A percentile compares a stretch with the other conserved stretches of the same genome.
Conservation (phyloP, 37 sponge, comb jelly and placozoan genomes). For the Lycopodina hypogea region DNA sequence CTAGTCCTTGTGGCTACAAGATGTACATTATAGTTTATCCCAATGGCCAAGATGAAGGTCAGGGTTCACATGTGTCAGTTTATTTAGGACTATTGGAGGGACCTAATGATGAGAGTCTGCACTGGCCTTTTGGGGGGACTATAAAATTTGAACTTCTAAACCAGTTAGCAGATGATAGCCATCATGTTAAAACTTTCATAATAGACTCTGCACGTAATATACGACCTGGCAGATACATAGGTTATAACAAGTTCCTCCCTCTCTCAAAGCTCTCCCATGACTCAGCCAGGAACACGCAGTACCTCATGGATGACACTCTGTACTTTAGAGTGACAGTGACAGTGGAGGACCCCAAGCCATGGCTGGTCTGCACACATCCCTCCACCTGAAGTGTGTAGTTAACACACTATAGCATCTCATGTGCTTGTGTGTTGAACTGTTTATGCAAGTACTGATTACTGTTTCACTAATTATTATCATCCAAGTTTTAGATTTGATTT, state of each 20-base stretch:
- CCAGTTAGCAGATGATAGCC: constrained; percentile 3
- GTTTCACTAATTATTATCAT: too few species aligned
- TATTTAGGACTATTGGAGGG: constrained; percentile 15
- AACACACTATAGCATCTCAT: too few species aligned
- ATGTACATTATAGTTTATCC: constrained; percentile 28
- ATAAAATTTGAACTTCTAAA: not conserved
- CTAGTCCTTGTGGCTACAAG: constrained; percentile 32
- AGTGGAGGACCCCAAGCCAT: too few species aligned
- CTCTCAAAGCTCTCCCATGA: not conserved
- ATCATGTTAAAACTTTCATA: not conserved
- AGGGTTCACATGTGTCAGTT: constrained; percentile 47
- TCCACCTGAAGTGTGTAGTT: too few species aligned
- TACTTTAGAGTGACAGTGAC: too few species aligned
- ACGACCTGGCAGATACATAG: not conserved
- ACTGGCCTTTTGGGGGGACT: constrained; percentile 19
- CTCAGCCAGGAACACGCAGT: too few species aligned
- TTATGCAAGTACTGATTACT: too few species aligned
- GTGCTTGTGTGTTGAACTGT: too few species aligned
- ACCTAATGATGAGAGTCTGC: constrained; percentile 23
- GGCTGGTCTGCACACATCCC: too few species aligned
- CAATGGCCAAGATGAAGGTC: constrained; percentile 23
- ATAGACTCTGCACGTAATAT: not conserved
- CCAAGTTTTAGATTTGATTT: too few species aligned
- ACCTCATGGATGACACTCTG: too few species aligned
- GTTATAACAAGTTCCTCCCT: not conserved